Evolutionary conservation across 2,113 vertebrate genomes (phyloP), one percentile per base, ranked within the genome.

Genomic region (Sus scrofa): DNA sequence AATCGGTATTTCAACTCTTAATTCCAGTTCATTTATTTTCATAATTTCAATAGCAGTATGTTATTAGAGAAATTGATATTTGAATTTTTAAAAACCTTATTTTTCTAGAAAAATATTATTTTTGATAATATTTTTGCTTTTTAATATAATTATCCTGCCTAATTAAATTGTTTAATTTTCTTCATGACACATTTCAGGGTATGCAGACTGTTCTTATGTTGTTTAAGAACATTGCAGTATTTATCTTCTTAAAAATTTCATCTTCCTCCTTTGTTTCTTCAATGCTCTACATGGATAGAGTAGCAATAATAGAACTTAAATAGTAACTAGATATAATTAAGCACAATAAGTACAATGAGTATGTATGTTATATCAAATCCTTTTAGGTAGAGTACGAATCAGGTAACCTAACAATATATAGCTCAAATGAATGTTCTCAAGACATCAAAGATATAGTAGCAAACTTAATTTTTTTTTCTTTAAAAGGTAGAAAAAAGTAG

Each of bases 1-100:
- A 95, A 95, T 87, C 89, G 56, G 30, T 62, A 70, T 96, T 96
- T 96, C 62, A 89, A 71, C 16, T 95, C 32, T 27, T 92, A 92
- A 87, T 94, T 91, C 63, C 62, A 86, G 34, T 89, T 97, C 54
- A 81, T 84, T 65, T 95, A 82, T 78, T 78, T 94, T 37, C 2
- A 12, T 79, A 30, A 58, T 68, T 95, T 96, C 81, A 94, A 58
- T 60, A 89, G 77, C 34, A 81, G 24, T 15, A 16, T 81, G n/a
- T 70, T 86, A 81, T 86, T 85, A 67, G n/a, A 88, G 52, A 90
- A 77, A 50, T 63, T 84, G 34, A 5, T 65, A 88, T 85, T 92
- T 96, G n/a, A 30, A 73, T 60, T 91, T 62, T 52, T 19, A 10
- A 58, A 34, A 26, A 7, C 9, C 56, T 63, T n/a, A n/a, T n/a